Base-by-base conservation (phyloP, 2,113 vertebrate species). In the Antigone vipio region DNA sequence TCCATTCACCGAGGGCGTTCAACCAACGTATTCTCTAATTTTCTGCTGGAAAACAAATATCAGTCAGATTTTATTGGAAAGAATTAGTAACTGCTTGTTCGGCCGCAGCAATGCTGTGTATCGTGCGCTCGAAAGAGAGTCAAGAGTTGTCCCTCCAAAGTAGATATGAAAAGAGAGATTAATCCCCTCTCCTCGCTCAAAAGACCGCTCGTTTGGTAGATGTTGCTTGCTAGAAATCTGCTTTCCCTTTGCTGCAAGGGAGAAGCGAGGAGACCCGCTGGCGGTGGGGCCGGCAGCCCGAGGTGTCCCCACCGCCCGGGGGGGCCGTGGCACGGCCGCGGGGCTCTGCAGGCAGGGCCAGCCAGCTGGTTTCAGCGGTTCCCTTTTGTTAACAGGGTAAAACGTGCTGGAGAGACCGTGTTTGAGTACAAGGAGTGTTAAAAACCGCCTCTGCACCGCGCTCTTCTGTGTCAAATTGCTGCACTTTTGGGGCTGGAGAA, bases 51-150 rank as follows among this genome's bases (percentile, higher is more conserved):
- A 34, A 73, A 23, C 9, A 44, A 58, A 27, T 12, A n/a, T 23
- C 83, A 66, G 32, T 49, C 50, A 7, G 19, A 18, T 60, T 89
- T 77, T 78, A 38, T 19, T 23, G 47, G 44, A 27, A 47, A 68
- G 69, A 91, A 60, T 32, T 35, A 77, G 44, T 24, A 40, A 53
- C 27, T 71, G 16, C 42, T 80, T 22, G 15, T 84, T 40, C 15
- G 24, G 7, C 64, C 52, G 64, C n/a, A 26, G 38, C 13, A 45
- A 55, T 45, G 59, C 29, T 0, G 0, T 10, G 42, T 53, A 11
- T 49, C 19, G 49, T 11, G 85, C 58, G 64, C 73, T 81, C 27
- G 1, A 23, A 42, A 35, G 38, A 62, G 40, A 63, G 47, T 20
- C 4, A 3, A 66, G 73, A 63, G 23, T 38, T 84, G 66, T 40